These are phyloP conservation scores for Liposcelis brunnea DNA, from an alignment of 2,888 invertebrate species.

Conservation along the genomic window DNA sequence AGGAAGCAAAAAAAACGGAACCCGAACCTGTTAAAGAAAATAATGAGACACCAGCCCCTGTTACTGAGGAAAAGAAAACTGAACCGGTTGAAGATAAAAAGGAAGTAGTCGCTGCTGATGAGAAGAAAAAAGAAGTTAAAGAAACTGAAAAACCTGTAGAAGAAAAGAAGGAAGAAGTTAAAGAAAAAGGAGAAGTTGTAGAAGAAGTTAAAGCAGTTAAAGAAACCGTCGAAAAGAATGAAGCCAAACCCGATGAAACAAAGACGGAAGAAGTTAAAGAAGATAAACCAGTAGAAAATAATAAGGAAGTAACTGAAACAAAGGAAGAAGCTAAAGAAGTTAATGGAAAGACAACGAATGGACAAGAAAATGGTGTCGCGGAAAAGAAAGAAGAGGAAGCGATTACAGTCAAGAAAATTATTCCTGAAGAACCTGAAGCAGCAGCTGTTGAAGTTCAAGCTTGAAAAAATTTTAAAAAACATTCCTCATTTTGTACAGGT, in stretches of 20 bases:
- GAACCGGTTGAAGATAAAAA: constrained; percentile 12
- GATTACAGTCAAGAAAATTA: constrained; percentile 14
- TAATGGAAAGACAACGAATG: constrained; percentile 12
- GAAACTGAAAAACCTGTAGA: constrained; percentile 14
- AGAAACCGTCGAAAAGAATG: constrained; percentile 13
- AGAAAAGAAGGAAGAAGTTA: constrained; percentile 1
- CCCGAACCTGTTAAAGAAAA: too few species aligned
- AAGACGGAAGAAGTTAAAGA: constrained; percentile 16
- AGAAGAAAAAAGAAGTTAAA: constrained; percentile 16
- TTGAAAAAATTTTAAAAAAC: too few species aligned
- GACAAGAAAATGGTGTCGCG: constrained; percentile 1
- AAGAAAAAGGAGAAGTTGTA: constrained; percentile 22
- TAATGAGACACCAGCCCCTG: too few species aligned
- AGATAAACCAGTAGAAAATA: constrained; percentile 12
- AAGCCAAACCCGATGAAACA: too few species aligned
- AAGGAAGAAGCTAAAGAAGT: constrained; percentile 22
- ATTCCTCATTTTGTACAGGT: too few species aligned
- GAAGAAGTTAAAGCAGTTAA: constrained; percentile 15
- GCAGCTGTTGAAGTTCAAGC: constrained; percentile 14
- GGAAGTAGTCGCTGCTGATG: constrained; percentile 11
- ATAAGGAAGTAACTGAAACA: neutral
- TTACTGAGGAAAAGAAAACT: constrained; percentile 14
- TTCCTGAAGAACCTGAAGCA: constrained; percentile 13
- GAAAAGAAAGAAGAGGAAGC: constrained; percentile 10
- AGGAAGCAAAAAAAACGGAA: too few species aligned